Evolutionary conservation across 2,113 vertebrate genomes (phyloP), one percentile per base, ranked within the genome.

Genomic region (Larimichthys polyactis): DNA sequence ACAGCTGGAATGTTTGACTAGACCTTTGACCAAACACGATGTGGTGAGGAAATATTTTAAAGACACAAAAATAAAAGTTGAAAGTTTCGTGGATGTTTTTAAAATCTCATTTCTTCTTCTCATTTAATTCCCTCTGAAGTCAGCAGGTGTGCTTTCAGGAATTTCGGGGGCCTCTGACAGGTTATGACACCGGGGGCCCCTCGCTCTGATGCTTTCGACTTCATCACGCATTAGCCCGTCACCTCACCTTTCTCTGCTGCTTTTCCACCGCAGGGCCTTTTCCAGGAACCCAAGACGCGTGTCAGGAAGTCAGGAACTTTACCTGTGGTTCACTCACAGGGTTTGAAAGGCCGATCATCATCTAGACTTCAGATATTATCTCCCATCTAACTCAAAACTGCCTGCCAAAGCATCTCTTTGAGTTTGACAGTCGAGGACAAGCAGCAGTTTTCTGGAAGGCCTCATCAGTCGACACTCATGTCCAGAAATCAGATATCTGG

Each of bases 91-190:
- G 32, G 32, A 27, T 11, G 22, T 32, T 64, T 15, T 36, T 57
- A 22, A 67, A 51, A 58, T 36, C 27, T 79, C 60, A 59, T 78
- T 66, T 22, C 46, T 78, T 67, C 29, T 71, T 22, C 24, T 55
- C 1, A 14, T 36, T 43, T 44, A 16, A 52, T 63, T 67, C 63
- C 48, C 40, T 52, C 17, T 43, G 66, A 29, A 48, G 64, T 66
- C 79, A 51, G 75, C 82, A 57, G 81, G 87, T 57, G 82, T n/a
- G 62, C 63, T 15, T 2, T 63, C 11, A 85, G 82, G 82, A 74
- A 81, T 82, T 54, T 15, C 2, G 0, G 51, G 81, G 83, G 69
- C 76, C 0, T 59, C 79, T 67, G 76, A 60, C 65, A 48, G 75
- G 64, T 74, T 83, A 12, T 44, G 78, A 81, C 75, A 49, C 6